Percentiles rank a stretch among this genome's conserved stretches.
Conservation (phyloP, 2,888 invertebrate species). For the Lissocephala sabroskyi region DNA sequence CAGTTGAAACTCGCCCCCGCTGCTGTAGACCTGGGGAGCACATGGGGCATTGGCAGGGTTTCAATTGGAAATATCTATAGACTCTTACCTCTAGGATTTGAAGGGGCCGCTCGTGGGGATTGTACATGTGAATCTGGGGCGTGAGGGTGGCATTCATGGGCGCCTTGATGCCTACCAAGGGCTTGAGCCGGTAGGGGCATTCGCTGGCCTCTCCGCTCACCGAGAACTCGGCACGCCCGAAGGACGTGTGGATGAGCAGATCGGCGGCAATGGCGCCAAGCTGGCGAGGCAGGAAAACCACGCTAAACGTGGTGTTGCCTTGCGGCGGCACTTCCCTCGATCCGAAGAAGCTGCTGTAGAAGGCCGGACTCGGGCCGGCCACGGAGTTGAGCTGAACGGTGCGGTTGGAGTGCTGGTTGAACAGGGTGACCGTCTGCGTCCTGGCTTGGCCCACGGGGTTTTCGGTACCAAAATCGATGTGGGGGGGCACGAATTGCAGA, state of each 20-base stretch:
- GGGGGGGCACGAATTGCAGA: slow-evolving; percentile 73
- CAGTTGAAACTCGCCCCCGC: slow-evolving; percentile 91
- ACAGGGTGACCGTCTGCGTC: slow-evolving; percentile 87
- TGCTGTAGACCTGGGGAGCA: slow-evolving; percentile 80
- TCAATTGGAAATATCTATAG: not conserved
- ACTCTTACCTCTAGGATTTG: slow-evolving; percentile 83
- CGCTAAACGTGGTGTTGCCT: slow-evolving; percentile 95
- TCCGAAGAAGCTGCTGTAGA: slow-evolving; percentile 97
- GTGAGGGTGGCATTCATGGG: slow-evolving; percentile 93
- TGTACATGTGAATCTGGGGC: slow-evolving; percentile 92
- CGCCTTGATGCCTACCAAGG: slow-evolving; percentile 90
- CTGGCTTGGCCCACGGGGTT: slow-evolving; percentile 90
- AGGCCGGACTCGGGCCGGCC: slow-evolving; percentile 94
- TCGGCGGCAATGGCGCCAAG: slow-evolving; percentile 90
- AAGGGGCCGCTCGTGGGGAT: slow-evolving; percentile 90
- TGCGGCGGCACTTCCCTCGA: slow-evolving; percentile 94
- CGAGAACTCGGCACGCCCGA: slow-evolving; percentile 90
- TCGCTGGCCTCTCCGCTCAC: slow-evolving; percentile 89
- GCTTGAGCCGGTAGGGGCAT: slow-evolving; percentile 92
- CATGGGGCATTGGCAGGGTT: not conserved
- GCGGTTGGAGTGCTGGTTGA: slow-evolving; percentile 88
- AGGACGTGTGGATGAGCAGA: slow-evolving; percentile 94
- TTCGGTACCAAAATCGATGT: slow-evolving; percentile 75
- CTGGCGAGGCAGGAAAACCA: slow-evolving; percentile 94
- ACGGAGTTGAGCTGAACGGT: slow-evolving; percentile 94